Evolutionary conservation across 2,113 vertebrate species (phyloP), one percentile per base, ranked within the genome.

Genomic region (Cyanoderma ruficeps): DNA sequence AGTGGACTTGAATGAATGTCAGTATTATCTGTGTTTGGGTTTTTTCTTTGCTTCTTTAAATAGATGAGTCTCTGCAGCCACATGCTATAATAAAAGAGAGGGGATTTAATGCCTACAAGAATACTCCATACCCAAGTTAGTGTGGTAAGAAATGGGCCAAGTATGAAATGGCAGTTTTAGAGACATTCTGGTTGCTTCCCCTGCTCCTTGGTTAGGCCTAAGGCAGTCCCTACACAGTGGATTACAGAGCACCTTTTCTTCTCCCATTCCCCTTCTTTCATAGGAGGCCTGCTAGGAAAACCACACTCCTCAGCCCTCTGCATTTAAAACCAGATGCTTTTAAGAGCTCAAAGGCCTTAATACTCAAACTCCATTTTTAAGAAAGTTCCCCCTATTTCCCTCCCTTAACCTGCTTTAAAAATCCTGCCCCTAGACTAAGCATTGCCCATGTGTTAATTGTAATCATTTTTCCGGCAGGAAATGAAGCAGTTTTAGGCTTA

Each of bases 381-480:
- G 4, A 59, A 47, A 33, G 33, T 42, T 77, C 11, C 22, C 13
- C 30, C 7, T 24, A 21, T 59, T 63, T 83, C n/a, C 17, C 41
- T 86, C 31, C 33, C 14, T 37, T 25, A 52, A 67, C 8, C 17
- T n/a, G 31, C 37, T 88, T 33, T 61, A 64, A 83, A 94, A 92
- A 53, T 78, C 20, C 14, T 37, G 31, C 27, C 64, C 92, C 47
- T 46, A n/a, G 7, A 69, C 11, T 42, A 15, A 41, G 15, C 6
- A 35, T 10, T 19, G 35, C 27, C 17, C 28, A 11, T 80, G 20
- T 59, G 42, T 52, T 89, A 88, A 82, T 76, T 86, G 59, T 82
- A 90, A 89, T 96, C 89, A 79, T 41, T 69, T 83, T 96, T 91
- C 72, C 89, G 92, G 56, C 85, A 95, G 42, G 46, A 82, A 83